Evolutionary conservation across 1,140 invertebrate species (phyloP), one percentile per base, ranked within the genome.

Genomic region (Trichoplusia ni): DNA sequence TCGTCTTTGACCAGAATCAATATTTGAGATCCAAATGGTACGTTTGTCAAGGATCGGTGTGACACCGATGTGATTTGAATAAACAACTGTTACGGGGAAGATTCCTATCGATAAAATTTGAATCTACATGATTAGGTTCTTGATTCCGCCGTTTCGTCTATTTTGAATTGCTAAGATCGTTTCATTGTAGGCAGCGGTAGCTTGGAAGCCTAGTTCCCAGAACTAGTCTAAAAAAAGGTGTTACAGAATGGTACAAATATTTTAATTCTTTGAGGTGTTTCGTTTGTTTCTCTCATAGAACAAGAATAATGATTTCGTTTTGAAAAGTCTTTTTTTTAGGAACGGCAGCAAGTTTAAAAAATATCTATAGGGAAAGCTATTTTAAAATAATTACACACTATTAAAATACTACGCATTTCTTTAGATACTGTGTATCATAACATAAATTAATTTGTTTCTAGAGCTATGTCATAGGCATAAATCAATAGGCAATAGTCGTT

Each of bases 401-500:
- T n/a, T n/a, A n/a, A n/a, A n/a, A n/a, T n/a, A n/a, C n/a, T n/a
- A n/a, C n/a, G n/a, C n/a, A n/a, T n/a, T n/a, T n/a, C n/a, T n/a
- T n/a, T n/a, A n/a, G n/a, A n/a, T n/a, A n/a, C n/a, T n/a, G n/a
- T n/a, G n/a, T n/a, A n/a, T n/a, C 25, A 47, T 29, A 16, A 29
- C n/a, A 44, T 40, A 42, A 38, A 42, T 31, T 44, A 27, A 42
- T 58, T 37, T 13, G 9, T 58, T 37, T 27, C n/a, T 16, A 11
- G 4, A 58, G 25, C 27, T 42, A 31, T 42, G 54, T 31, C 16
- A 29, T 47, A 16, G 2, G 29, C 35, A 79, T 78, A 80, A 75
- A 75, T 78, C 65, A 79, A 70, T 71, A 59, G 47, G 68, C 69
- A 74, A 75, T 80, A 77, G 64, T 37, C 38, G 54, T 70, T 46